phyloP scores from a whole-genome alignment of 2,888 invertebrate genomes.

The Stratiomys singularior region DNA sequence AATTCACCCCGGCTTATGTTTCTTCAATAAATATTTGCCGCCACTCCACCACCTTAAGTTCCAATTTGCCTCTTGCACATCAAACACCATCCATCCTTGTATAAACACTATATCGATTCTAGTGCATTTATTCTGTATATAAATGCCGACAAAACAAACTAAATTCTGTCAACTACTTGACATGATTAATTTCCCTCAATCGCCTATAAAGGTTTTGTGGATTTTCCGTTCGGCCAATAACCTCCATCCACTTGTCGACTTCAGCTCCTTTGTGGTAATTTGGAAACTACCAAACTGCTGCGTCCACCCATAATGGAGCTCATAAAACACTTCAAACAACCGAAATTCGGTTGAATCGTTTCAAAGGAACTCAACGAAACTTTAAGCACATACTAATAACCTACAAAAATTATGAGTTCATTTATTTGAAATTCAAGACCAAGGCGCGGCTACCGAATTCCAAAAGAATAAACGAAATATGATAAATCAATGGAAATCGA shows the following conservation, averaged over 20 bases:
- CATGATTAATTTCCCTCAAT: conserved; percentile 33
- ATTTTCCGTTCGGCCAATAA: conserved; percentile 13
- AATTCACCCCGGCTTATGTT: too few species aligned
- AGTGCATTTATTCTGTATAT: not conserved
- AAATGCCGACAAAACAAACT: conserved; percentile 8
- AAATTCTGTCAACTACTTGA: conserved; percentile 39
- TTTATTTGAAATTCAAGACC: not conserved
- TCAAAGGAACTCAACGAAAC: not conserved
- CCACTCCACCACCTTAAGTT: not conserved
- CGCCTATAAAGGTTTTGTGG: conserved; percentile 18
- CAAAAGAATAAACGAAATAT: not conserved
- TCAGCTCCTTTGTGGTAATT: not conserved
- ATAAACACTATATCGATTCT: not conserved
- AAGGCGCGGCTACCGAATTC: not conserved
- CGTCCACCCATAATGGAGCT: not conserved
- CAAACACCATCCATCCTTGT: not conserved
- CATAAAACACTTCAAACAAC: conserved; percentile 17
- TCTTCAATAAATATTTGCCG: too few species aligned
- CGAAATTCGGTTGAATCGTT: not conserved
- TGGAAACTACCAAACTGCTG: not conserved
- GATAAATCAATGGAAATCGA: not conserved
- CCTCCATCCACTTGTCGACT: conserved; percentile 6
- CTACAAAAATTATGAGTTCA: conserved; percentile 21
- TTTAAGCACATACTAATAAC: not conserved
- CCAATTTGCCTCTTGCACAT: not conserved